Conservation (phyloP, 2,888 invertebrate species). For the Caenorhabditis sp. region DNA sequence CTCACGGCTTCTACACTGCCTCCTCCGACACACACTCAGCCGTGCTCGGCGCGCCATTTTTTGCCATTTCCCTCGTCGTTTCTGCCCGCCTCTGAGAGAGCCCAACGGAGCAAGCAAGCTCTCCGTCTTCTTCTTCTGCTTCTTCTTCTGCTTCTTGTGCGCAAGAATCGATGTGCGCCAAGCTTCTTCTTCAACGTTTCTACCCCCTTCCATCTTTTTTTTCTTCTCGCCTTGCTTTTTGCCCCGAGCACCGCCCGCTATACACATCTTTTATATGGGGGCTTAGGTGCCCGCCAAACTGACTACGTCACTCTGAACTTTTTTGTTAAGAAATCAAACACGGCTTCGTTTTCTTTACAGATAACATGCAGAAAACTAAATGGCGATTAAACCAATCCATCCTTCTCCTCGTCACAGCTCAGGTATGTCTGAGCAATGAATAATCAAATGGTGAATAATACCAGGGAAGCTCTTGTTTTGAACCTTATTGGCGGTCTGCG, state of each 20-base stretch:
- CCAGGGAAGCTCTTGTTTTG: too few species aligned
- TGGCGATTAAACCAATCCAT: conserved; percentile 56
- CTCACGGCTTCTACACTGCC: conserved; percentile 11
- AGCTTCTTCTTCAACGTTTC: not conserved
- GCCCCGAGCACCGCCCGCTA: conserved; percentile 11
- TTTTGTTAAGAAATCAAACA: too few species aligned
- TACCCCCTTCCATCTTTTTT: not conserved
- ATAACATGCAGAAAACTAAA: conserved; percentile 44
- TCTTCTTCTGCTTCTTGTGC: not conserved
- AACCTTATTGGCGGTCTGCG: too few species aligned
- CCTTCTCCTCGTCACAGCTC: conserved; percentile 23
- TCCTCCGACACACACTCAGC: not conserved
- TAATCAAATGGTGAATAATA: too few species aligned
- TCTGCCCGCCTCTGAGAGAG: too few species aligned
- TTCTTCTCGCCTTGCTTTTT: conserved; percentile 41
- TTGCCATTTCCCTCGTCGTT: conserved; percentile 13
- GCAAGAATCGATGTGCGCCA: not conserved
- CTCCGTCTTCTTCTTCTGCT: conserved; percentile 9
- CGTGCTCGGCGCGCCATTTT: not conserved
- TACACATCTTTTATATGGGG: conserved; percentile 22
- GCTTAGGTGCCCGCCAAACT: not conserved
- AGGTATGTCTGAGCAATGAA: too few species aligned
- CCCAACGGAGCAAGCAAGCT: too few species aligned
- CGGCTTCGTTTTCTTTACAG: conserved; percentile 10
- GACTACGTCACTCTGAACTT: not conserved